Percentiles rank a stretch among this genome's conserved stretches.
Evolutionary conservation across 1,140 invertebrate genomes (phyloP).

Genomic region (Linepithema humile): DNA sequence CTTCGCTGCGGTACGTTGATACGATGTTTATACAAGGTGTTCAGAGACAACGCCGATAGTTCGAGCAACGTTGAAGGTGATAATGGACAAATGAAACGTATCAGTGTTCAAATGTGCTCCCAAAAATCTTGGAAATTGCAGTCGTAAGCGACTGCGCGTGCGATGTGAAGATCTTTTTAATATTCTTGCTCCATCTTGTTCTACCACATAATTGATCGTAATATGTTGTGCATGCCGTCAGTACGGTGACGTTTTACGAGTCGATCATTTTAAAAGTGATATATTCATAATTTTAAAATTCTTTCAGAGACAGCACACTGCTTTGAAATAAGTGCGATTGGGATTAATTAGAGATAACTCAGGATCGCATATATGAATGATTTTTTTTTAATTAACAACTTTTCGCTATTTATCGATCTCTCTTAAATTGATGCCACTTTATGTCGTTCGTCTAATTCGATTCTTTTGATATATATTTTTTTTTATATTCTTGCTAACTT

Average conservation of each 20-base stretch:
- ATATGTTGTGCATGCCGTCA: conserved; percentile 62
- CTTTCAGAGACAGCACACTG: not conserved
- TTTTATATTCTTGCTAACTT: not conserved
- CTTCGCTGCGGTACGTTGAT: conserved; percentile 15
- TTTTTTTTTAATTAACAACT: not conserved
- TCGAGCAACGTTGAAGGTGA: conserved; percentile 12
- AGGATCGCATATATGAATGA: not conserved
- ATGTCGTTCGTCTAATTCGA: too few relatives aligned
- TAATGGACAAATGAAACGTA: not conserved
- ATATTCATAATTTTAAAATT: conserved; percentile 8
- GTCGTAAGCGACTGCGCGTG: not conserved
- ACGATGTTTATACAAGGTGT: conserved; percentile 40
- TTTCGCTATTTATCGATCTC: not conserved
- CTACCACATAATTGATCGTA: conserved; percentile 10
- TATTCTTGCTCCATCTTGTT: conserved; percentile 73
- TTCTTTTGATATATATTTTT: too few relatives aligned
- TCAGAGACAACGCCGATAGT: conserved; percentile 11
- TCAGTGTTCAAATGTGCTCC: conserved; percentile 6
- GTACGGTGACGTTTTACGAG: conserved; percentile 49
- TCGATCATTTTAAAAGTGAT: conserved; percentile 38
- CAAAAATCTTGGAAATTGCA: conserved; percentile 19
- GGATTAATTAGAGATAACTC: not conserved
- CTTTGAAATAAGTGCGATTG: not conserved
- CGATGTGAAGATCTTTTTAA: conserved; percentile 50
- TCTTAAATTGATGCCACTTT: not conserved